Base-by-base conservation (phyloP, 2,113 vertebrate genomes). In the Ceratotherium simum region DNA sequence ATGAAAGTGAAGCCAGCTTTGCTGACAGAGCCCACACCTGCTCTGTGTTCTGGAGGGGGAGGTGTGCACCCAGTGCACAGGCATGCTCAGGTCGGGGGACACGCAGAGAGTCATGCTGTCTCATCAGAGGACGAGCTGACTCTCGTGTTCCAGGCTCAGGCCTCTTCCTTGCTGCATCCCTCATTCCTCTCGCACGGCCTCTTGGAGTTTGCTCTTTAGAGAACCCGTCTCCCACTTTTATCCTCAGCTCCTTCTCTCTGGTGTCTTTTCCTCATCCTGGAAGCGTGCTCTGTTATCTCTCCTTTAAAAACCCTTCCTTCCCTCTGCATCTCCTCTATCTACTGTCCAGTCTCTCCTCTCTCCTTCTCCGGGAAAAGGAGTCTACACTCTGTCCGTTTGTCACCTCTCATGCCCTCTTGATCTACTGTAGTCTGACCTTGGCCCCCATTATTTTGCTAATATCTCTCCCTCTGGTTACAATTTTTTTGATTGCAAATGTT, bases 81-180 rank as follows among this genome's bases (percentile, higher is more conserved):
- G 67, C 5, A 1, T 5, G 16, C 54, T 31, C 25, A 0, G 0
- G 46, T 58, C n/a, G 16, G 18, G 25, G 1, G 8, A 51, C 27
- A 16, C 48, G 27, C 39, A 14, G 25, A 1, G n/a, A 51, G 67
- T 14, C 18, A 46, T 18, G 29, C 39, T 48, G 0, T n/a, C 67
- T 39, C 54, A 6, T 89, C 80, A 54, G 42, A 29, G 60, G 31
- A 16, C 0, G 11, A 60, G 56, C 0, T 7, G 16, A 8, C n/a
- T 27, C 0, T 31, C 10, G 13, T 23, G 75, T 20, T 62, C 54
- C 56, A 29, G 46, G 33, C 8, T 10, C 46, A 3, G 23, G 33
- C 23, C 33, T 4, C 31, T 8, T 36, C 73, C 75, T 65, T 14
- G 16, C 64, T 21, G 3, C 62, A 6, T 25, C 58, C 69, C 33